Base-by-base conservation (phyloP, 2,797 vertebrate genomes). In the Tolypeutes matacus region DNA sequence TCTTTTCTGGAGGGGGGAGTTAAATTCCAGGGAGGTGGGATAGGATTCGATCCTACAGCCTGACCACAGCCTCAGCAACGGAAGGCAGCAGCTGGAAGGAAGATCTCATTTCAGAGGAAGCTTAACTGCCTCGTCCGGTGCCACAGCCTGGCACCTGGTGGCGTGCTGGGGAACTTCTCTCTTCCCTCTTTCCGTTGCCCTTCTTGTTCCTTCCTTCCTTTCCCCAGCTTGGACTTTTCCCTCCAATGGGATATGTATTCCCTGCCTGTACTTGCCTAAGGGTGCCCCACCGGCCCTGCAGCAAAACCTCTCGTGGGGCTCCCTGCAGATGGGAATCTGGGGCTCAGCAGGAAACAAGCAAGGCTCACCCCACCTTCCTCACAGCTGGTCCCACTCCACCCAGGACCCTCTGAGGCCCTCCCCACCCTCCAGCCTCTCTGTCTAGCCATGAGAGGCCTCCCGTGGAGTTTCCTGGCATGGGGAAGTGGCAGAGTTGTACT, bases 81-180 rank as follows among this genome's bases (percentile, higher is more conserved):
- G 67, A 25, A 92, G 77, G 78, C 9, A 4, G 31, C 51, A 12
- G 18, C 27, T 91, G 27, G 36, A 84, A 86, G 29, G 27, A 65
- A 84, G 70, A 73, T 62, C 86, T 93, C 27, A 29, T 81, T 95
- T 84, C 84, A 42, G 60, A 78, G 67, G n/a, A 76, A 31, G 67
- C 49, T 85, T 78, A 58, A 93, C 86, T 10, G 21, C 51, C 8
- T 42, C 0, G 7, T 69, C 67, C 5, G 21, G 23, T 36, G 39
- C 69, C 58, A 25, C 53, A 49, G 78, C 34, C 89, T 67, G 92
- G 86, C 96, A 72, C 82, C 96, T 94, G 62, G 42, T 81, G 95
- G 89, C 65, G 46, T 5, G 14, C 87, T 46, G 18, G 12, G 94
- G 89, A 94, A 97, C 34, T 96, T 91, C 81, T 72, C 25, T 60